These are phyloP conservation scores for Novumbra hubbsi DNA, from an alignment of 2,797 vertebrate species.

Conservation along the genomic window DNA sequence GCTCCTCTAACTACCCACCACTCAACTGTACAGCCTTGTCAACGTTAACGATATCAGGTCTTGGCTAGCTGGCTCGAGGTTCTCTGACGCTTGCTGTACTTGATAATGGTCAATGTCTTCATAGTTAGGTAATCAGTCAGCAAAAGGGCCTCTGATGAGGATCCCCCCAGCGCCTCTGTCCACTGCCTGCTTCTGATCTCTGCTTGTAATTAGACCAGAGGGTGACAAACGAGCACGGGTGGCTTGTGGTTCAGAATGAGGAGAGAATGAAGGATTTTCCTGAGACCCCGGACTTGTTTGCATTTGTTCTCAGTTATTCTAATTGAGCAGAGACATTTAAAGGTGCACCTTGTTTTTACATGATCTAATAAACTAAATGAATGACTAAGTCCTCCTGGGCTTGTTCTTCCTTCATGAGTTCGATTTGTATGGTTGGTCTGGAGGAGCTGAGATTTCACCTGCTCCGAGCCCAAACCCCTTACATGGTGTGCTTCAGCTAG, in stretches of 20 bases:
- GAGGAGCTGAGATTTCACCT: constrained; percentile 21
- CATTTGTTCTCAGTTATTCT: too few relatives aligned
- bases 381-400: too few relatives aligned
- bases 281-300: too few relatives aligned
- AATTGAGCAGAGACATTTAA: too few relatives aligned
- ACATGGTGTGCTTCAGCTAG: constrained; percentile 20
- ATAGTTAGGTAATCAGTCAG: constrained; percentile 60
- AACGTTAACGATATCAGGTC: constrained; percentile 34
- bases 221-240: constrained; percentile 53
- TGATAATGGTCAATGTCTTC: constrained; percentile 26
- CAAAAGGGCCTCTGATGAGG: constrained; percentile 46
- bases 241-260: constrained; percentile 27
- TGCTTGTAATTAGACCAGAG: constrained; percentile 51
- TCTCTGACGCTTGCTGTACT: constrained; percentile 32
- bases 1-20: constrained; percentile 49
- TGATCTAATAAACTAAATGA: too few relatives aligned
- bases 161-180: constrained; percentile 51
- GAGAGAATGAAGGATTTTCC: constrained; percentile 46
- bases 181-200: constrained; percentile 49
- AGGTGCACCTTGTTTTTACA: too few relatives aligned
- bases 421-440: neutral
- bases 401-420: neutral
- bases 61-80: constrained; percentile 33
- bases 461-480: neutral
- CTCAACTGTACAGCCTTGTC: constrained; percentile 50